phyloP scores from a whole-genome alignment of 2,113 vertebrate species.

The Brachionichthys hirsutus region DNA sequence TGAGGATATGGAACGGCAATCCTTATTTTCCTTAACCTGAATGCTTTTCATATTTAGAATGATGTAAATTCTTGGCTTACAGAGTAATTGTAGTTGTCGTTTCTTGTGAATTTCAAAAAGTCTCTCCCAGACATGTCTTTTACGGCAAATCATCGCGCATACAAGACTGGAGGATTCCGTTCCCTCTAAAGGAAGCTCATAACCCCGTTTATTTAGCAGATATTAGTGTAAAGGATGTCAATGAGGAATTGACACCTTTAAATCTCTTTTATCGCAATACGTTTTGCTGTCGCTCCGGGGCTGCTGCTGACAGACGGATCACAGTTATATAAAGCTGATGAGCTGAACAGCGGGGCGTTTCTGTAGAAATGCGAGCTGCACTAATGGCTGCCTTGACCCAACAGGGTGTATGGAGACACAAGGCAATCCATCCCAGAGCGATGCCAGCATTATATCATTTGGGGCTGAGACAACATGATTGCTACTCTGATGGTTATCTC shows the following conservation, averaged over 20 bases:
- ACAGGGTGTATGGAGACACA: slow-evolving; percentile 23
- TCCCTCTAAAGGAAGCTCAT: slow-evolving; percentile 28
- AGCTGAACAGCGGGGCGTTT: slow-evolving; percentile 36
- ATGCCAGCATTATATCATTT: slow-evolving; percentile 41
- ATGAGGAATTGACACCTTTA: slow-evolving; percentile 22
- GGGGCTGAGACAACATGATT: slow-evolving; percentile 33
- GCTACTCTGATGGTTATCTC: slow-evolving; percentile 41
- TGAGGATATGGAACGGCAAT: slow-evolving; percentile 66
- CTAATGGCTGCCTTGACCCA: slow-evolving; percentile 39
- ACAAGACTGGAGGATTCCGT: slow-evolving; percentile 15
- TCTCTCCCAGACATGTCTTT: slow-evolving; percentile 29
- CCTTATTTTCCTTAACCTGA: slow-evolving; percentile 34
- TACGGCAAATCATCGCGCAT: neutral
- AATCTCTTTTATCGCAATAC: slow-evolving; percentile 31
- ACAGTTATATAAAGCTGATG: slow-evolving; percentile 33
- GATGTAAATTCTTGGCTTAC: slow-evolving; percentile 44
- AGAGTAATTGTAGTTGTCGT: slow-evolving; percentile 53
- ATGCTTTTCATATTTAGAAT: slow-evolving; percentile 52
- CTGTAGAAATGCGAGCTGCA: slow-evolving; percentile 27
- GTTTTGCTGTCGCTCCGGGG: slow-evolving; percentile 28
- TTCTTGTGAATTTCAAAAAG: slow-evolving; percentile 44
- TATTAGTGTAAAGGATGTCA: slow-evolving; percentile 25
- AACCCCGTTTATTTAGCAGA: slow-evolving; percentile 24
- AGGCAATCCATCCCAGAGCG: slow-evolving; percentile 32
- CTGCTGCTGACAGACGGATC: slow-evolving; percentile 41